A percentile compares a stretch with the other conserved stretches of the same genome.
phyloP scores from a whole-genome alignment of 2,888 invertebrate genomes.

The Camponotus fellah region DNA sequence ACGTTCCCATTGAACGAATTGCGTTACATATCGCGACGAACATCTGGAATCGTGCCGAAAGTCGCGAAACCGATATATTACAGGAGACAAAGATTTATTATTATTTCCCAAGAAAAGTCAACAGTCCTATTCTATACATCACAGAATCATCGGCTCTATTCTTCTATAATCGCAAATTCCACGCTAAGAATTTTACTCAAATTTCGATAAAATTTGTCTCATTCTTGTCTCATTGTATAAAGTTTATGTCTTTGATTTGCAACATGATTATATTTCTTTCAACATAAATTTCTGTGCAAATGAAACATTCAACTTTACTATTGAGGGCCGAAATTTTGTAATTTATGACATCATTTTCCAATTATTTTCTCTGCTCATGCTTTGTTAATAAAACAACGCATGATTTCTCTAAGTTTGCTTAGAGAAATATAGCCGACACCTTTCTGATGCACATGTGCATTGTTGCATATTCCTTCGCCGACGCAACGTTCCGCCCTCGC shows the following conservation, averaged over 20 bases:
- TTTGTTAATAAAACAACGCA: background rate
- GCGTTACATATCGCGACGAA: constrained; percentile 34
- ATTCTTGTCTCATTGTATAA: background rate
- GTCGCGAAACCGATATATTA: constrained; percentile 32
- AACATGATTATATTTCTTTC: background rate
- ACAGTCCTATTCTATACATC: background rate
- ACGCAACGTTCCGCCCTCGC: constrained; percentile 6
- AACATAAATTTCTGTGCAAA: background rate
- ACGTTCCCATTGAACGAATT: constrained; percentile 49
- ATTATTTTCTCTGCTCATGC: background rate
- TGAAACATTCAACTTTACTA: background rate
- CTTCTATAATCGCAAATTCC: background rate
- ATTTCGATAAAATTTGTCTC: background rate
- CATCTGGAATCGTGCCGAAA: constrained; percentile 13
- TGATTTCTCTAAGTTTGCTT: constrained; percentile 13
- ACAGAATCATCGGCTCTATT: background rate
- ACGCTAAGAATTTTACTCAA: background rate
- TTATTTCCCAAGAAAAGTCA: constrained; percentile 27
- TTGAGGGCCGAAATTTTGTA: background rate
- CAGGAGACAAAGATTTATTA: constrained; percentile 44
- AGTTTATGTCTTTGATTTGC: background rate
- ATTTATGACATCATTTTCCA: background rate
- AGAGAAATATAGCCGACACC: constrained; percentile 13
- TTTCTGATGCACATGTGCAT: background rate
- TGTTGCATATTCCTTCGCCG: constrained; percentile 4